A percentile compares a stretch with the other conserved stretches of the same genome.
phyloP scores from a whole-genome alignment of 2,797 vertebrate genomes.

The Helicolenus hilgendorfi region DNA sequence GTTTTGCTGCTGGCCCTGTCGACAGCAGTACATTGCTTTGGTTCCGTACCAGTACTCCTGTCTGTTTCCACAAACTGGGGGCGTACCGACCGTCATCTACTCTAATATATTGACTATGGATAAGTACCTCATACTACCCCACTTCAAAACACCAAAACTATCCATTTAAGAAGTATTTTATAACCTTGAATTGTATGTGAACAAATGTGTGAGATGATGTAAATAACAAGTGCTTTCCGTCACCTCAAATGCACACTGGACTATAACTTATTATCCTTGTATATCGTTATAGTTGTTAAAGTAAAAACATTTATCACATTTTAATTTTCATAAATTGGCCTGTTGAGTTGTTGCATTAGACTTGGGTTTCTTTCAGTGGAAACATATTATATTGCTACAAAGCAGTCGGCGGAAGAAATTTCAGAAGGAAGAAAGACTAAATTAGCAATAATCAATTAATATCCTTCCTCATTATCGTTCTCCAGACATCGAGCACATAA shows the following conservation, averaged over 20 bases:
- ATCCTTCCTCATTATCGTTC: conserved; percentile 9
- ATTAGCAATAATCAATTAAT: conserved; percentile 17
- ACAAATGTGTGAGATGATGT: not conserved
- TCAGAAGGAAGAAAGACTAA: not conserved
- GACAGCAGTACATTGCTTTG: no score
- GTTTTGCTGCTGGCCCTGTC: no score
- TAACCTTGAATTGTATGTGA: not conserved
- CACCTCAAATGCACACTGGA: not conserved
- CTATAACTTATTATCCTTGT: not conserved
- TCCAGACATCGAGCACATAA: not conserved
- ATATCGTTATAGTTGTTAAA: rapidly evolving
- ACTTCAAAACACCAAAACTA: no score
- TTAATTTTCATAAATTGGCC: not conserved
- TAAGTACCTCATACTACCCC: no score
- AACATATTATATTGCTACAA: not conserved
- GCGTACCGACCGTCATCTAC: no score
- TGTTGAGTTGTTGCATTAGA: not conserved
- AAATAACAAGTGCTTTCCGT: not conserved
- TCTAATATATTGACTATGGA: no score
- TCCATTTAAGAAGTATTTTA: not conserved
- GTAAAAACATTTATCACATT: not conserved
- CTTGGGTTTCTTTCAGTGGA: not conserved
- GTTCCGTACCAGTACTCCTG: no score
- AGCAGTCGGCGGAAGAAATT: not conserved
- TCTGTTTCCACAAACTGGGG: no score